Evolutionary conservation across 2,113 vertebrate species (phyloP).

Genomic region (Sitta europaea): DNA sequence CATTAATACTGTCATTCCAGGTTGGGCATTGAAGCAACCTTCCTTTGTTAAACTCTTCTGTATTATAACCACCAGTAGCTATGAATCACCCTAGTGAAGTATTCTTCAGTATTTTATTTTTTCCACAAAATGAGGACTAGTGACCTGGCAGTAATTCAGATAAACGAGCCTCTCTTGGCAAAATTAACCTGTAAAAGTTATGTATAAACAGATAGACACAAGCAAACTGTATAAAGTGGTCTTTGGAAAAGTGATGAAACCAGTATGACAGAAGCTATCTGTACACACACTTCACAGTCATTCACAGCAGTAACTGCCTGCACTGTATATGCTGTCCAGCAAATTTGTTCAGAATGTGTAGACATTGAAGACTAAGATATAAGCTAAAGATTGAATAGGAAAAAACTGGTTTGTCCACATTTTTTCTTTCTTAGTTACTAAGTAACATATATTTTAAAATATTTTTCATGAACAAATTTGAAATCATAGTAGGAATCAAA

Average conservation of each 20-base stretch:
- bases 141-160: neutral
- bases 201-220: neutral
- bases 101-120: neutral
- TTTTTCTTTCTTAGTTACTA: neutral
- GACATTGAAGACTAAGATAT: neutral
- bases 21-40: neutral
- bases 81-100: neutral
- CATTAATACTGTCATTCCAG: neutral
- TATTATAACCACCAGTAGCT: neutral
- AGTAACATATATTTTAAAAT: neutral
- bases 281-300: neutral
- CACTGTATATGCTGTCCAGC: neutral
- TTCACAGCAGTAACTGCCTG: neutral
- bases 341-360: neutral
- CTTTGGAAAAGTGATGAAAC: neutral
- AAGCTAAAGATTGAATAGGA: neutral
- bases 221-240: neutral
- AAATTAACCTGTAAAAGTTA: neutral
- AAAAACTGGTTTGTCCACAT: neutral
- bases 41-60: neutral
- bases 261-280: neutral
- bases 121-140: neutral
- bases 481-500: neutral
- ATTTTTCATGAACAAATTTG: neutral
- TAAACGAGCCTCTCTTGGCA: neutral